Conservation (phyloP, 2,888 invertebrate genomes). For the Blera fallax region DNA sequence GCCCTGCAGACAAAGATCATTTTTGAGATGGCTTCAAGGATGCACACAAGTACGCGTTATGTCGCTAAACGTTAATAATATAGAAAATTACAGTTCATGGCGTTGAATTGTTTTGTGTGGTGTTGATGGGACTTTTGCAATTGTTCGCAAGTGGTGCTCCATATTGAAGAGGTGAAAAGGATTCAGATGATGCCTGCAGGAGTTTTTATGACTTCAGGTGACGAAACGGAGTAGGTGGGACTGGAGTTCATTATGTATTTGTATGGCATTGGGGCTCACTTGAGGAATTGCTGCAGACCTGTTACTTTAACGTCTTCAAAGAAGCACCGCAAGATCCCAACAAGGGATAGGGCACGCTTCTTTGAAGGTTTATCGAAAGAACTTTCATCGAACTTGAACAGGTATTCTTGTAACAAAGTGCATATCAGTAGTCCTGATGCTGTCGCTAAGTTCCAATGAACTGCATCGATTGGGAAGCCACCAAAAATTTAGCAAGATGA, state of each 20-base stretch:
- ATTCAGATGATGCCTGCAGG: not conserved
- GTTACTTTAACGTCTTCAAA: no score
- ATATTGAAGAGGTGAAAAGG: conserved; percentile 5
- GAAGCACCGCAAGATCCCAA: no score
- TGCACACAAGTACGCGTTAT: conserved; percentile 44
- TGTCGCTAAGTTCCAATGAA: no score
- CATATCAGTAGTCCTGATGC: no score
- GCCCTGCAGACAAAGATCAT: not conserved
- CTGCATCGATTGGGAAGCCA: no score
- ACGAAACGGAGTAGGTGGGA: not conserved
- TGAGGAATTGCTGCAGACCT: no score
- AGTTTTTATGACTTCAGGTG: not conserved
- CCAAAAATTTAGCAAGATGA: no score
- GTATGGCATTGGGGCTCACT: no score
- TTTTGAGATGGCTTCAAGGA: conserved; percentile 33
- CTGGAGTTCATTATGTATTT: not conserved
- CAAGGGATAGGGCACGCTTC: no score
- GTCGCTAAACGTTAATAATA: conserved; percentile 6
- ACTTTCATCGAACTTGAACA: no score
- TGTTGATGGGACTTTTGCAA: conserved; percentile 52
- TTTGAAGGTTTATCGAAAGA: no score
- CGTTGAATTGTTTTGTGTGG: conserved; percentile 32
- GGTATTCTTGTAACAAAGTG: no score
- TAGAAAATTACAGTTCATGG: conserved; percentile 4
- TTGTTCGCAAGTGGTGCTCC: conserved; percentile 46